A percentile compares a stretch with the other conserved stretches of the same genome.
phyloP scores from a whole-genome alignment of 2,888 invertebrate genomes.

The Plagodis dolabraria region DNA sequence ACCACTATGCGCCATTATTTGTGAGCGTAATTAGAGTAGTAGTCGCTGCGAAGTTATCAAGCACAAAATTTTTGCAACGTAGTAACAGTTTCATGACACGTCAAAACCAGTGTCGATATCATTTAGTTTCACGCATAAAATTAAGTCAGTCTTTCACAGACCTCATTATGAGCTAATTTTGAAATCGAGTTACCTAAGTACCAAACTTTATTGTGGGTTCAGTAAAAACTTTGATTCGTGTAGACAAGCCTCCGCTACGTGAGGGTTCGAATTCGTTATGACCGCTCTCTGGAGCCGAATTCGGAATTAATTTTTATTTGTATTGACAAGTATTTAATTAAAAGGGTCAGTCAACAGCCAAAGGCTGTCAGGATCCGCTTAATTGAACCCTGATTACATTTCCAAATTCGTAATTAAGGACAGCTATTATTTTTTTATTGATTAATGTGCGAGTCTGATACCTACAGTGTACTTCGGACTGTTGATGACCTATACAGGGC shows the following conservation, averaged over 20 bases:
- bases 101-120: too few species aligned
- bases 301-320: constrained; percentile 36
- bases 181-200: neutral
- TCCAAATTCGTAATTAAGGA: constrained; percentile 10
- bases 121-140: too few species aligned
- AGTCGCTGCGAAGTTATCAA: too few species aligned
- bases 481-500: too few species aligned
- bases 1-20: too few species aligned
- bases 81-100: too few species aligned
- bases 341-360: constrained; percentile 18
- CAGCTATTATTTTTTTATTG: constrained; percentile 6
- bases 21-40: too few species aligned
- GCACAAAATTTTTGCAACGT: too few species aligned
- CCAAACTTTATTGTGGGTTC: neutral
- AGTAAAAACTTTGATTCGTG: constrained; percentile 42
- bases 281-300: constrained; percentile 23
- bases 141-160: too few species aligned
- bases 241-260: constrained; percentile 34
- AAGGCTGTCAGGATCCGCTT: constrained; percentile 19
- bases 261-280: constrained; percentile 36
- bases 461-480: too few species aligned
- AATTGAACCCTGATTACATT: constrained; percentile 21
- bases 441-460: neutral
- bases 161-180: too few species aligned
- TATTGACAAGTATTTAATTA: constrained; percentile 39